Base-by-base conservation (phyloP, 1,140 invertebrate genomes). In the Drosophila ercepeae region DNA sequence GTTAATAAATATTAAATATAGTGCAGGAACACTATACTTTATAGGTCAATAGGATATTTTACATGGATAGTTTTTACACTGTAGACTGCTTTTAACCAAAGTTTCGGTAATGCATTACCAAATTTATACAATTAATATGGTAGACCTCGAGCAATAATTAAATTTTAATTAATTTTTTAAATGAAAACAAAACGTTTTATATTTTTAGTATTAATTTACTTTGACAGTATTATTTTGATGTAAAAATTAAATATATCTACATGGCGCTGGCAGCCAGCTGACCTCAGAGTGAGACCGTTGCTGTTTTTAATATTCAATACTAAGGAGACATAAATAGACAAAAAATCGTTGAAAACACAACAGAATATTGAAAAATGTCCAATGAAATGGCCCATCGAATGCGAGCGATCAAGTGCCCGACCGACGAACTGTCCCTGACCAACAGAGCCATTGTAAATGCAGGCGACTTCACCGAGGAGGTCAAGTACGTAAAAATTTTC, bases 361-460 rank as follows among this genome's bases (percentile, higher is more conserved):
- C 3, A 9, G 9, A 8, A 39, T 52, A 46, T 18, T 49, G n/a
- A 4, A 74, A 52, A 74, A 84, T 82, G 69, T 42, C 78, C 4
- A 48, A 7, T 44, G 75, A 82, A 88, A 71, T 88, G 70, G 74
- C 82, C 16, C 46, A 96, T 94, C 93, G 93, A 41, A 96, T 98
- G 94, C 96, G 95, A 93, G 97, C 96, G 50, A 94, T 94, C 9
- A 97, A 96, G 92, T 99, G 97, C 93, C 97, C 98, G 7, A 97
- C 97, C 39, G 98, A 99, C 90, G 97, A 98, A 70, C 93, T 99
- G 16, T 97, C 97, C 18, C 92, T 97, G 27, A 96, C 96, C n/a
- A 99, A 99, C 91, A 97, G 96, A 93, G 98, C 96, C 16, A 95
- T 99, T 65, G 94, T 98, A 29, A 97, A 97, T 92, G 93, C 93